Evolutionary conservation across 2,888 invertebrate genomes (phyloP), one percentile per base, ranked within the genome.

Genomic region (Lottia scabra): DNA sequence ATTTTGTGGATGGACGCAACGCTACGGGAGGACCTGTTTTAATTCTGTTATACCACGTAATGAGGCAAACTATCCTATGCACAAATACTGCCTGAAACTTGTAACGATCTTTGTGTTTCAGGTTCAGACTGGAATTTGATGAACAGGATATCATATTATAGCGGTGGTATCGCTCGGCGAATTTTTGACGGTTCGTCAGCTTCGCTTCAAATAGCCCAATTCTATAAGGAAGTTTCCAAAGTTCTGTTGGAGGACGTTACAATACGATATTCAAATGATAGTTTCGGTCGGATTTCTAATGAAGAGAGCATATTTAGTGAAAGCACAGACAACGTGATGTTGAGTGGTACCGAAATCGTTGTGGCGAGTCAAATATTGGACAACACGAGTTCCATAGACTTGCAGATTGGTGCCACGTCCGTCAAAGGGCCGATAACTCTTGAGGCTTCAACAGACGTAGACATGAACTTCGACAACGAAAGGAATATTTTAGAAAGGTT

Each of bases 121-220:
- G 72, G 75, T 19, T 82, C 83, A 13, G 84, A 84, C 67, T 84
- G 77, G 67, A 75, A 81, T n/a, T 69, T 84, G 23, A 75, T 81
- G 6, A 81, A 82, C 70, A 79, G 71, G 64, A 43, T 83, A 13
- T 74, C 94, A 0, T 89, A 93, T 16, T 92, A 92, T 73, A 94
- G 93, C 88, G 91, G 91, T 63, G 94, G 94, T 6, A 93, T 94
- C 88, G 92, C 93, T 81, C 90, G 94, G 6, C 93, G 93, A 87
- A 94, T 95, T 26, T 94, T 94, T 88, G 94, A 93, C 86, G 93
- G 92, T 10, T 91, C 93, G 0, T 94, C 94, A 86, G 93, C 94
- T 0, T 91, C 92, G 74, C 86, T 93, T 66, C 94, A 95, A 87
- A 90, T 95, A 63, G 90, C 92, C 48, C 92, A 93, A 84, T 94